Base-by-base conservation (phyloP, 1,140 invertebrate genomes). In the Drosophila sproati region DNA sequence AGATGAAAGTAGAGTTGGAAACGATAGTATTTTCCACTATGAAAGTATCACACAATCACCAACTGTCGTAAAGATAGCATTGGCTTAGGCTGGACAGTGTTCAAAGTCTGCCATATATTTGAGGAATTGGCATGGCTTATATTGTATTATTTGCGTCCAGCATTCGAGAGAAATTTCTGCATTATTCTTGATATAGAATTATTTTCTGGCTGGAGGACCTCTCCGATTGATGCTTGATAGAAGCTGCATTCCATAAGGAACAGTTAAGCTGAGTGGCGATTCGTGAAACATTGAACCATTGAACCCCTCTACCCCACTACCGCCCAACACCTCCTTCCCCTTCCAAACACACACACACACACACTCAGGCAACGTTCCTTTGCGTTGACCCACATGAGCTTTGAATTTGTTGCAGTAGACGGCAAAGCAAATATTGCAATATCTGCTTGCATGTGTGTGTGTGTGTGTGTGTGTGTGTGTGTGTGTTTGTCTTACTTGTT, bases 331-430 rank as follows among this genome's bases (percentile, higher is more conserved):
- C 8, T 0, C 5, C 37, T 20, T 7, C 4, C 2, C 28, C 7
- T 7, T 8, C 2, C 7, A 7, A 5, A 3, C n/a, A 8, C 52
- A 37, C 4, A 10, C 5, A 2, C 6, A 37, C 6, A 4, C 8
- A 41, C 7, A 7, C 8, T 10, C 7, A 2, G 2, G 8, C 2
- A 41, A 20, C 20, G 1, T 50, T 8, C 31, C 48, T 39, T 37
- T 54, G 29, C 10, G 28, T 56, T 45, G 48, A 62, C 57, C 59
- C 41, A 47, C 55, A 67, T 54, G 35, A 43, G 41, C 52, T 51
- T 47, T 70, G 67, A 60, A 62, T 64, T 75, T 54, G 73, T 64
- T 71, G 73, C 73, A 59, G 43, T 43, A 72, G 60, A 72, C 73
- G 67, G 45, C 73, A 59, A 76, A 64, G 59, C 54, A 76, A 76